phyloP scores from a whole-genome alignment of 2,113 vertebrate genomes.

The Petaurus breviceps region DNA sequence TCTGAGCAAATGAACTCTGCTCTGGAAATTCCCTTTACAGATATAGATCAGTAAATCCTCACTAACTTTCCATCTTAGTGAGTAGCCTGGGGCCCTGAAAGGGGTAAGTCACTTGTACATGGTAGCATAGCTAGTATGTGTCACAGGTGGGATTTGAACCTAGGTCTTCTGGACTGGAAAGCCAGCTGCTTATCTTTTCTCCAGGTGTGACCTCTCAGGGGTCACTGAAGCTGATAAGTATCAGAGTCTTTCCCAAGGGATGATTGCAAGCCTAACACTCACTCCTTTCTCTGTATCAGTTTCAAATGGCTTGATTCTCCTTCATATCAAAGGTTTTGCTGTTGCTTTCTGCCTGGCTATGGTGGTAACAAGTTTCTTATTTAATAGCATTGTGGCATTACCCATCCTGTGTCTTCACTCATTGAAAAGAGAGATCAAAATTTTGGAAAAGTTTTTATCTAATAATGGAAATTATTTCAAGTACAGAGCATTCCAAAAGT shows the following conservation, averaged over 20 bases:
- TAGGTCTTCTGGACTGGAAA: neutral
- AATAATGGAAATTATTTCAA: neutral
- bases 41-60: neutral
- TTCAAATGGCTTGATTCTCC: neutral
- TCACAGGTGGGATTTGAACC: neutral
- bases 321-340: neutral
- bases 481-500: neutral
- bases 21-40: neutral
- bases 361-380: neutral
- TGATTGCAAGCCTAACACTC: neutral
- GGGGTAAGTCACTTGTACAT: neutral
- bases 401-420: neutral
- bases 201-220: neutral
- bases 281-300: neutral
- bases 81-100: neutral
- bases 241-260: neutral
- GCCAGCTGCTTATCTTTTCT: neutral
- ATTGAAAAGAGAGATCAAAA: neutral
- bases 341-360: neutral
- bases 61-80: neutral
- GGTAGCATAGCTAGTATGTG: neutral
- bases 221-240: neutral
- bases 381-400: no score
- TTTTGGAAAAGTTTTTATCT: neutral
- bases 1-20: neutral